Evolutionary conservation across 2,113 vertebrate species (phyloP), one percentile per base, ranked within the genome.

Genomic region (Geococcyx californianus): DNA sequence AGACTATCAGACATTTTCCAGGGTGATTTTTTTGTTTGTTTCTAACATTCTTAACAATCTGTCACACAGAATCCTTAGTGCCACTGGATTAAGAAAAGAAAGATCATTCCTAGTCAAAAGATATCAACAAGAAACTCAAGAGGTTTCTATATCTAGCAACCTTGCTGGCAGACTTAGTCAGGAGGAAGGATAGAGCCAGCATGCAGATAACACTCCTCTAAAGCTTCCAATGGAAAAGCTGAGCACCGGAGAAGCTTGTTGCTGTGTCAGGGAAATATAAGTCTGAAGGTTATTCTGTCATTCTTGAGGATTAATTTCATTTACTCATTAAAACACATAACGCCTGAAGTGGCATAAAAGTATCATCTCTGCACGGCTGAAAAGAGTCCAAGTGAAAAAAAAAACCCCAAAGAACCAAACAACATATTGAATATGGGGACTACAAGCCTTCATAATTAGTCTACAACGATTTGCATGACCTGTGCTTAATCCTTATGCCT

Each of bases 261-360:
- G 79, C 64, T 78, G 40, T 49, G 29, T 51, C 76, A 82, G 52
- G 63, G 66, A 94, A 95, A 94, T 68, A 7, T 6, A 88, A 85
- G 8, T 72, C 73, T 72, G 73, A 88, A 90, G 68, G 80, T 60
- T 86, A 63, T n/a, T 72, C 47, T 84, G 42, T 51, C 60, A 75
- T 60, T 78, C 56, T 64, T 74, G 60, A 88, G 56, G 66, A 93
- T 81, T 90, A 64, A 90, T 89, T 93, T 93, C 2, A 72, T 88
- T 87, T 88, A 74, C 72, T 83, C 51, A 52, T 94, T 93, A 83
- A 90, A 95, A 91, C 51, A 45, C 20, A 44, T 51, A 87, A 74
- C 70, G 54, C 54, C 64, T 83, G 47, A 87, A 86, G 67, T 84
- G 73, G 74, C 64, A 55, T 25, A 55, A 82, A 85, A 91, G 47